These are phyloP conservation scores for Macquaria australasica DNA, from an alignment of 2,113 vertebrate species.

Conservation along the genomic window DNA sequence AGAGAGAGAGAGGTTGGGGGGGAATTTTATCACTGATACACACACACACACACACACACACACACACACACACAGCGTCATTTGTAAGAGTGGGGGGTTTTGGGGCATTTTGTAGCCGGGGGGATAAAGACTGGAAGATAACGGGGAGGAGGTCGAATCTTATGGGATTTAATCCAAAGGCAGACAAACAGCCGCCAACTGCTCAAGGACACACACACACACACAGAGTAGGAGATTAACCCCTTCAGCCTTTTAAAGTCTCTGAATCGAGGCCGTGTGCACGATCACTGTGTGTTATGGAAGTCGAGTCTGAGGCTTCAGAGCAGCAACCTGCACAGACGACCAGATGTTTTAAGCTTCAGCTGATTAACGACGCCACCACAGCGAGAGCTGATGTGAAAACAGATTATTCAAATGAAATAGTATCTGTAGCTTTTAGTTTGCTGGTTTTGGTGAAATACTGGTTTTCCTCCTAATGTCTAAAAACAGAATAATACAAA, in stretches of 20 bases:
- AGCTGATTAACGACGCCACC: no score
- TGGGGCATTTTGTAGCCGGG: slow-evolving; percentile 39
- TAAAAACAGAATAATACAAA: no score
- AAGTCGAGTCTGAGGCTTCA: no score
- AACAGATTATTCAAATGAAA: no score
- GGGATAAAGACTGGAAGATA: slow-evolving; percentile 41
- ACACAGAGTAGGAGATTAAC: slow-evolving; percentile 43
- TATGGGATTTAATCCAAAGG: slow-evolving; percentile 53
- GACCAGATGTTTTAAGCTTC: no score
- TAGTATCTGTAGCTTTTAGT: background rate
- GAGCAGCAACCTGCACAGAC: background rate
- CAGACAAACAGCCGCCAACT: slow-evolving; percentile 41
- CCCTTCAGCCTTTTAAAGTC: slow-evolving; percentile 41
- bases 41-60: background rate
- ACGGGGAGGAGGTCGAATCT: slow-evolving; percentile 36
- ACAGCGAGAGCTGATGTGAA: no score
- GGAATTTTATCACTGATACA: no score
- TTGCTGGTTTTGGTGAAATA: background rate
- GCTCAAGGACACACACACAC: slow-evolving; percentile 42
- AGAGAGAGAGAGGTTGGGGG: no score
- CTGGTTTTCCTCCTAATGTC: no score
- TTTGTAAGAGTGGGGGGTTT: background rate
- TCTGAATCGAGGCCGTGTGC: slow-evolving; percentile 3
- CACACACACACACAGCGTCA: slow-evolving; percentile 11
- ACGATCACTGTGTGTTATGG: background rate